Percentiles rank a stretch among this genome's conserved stretches.
phyloP scores from a whole-genome alignment of 2,797 vertebrate species.

The Anguilla megastoma region DNA sequence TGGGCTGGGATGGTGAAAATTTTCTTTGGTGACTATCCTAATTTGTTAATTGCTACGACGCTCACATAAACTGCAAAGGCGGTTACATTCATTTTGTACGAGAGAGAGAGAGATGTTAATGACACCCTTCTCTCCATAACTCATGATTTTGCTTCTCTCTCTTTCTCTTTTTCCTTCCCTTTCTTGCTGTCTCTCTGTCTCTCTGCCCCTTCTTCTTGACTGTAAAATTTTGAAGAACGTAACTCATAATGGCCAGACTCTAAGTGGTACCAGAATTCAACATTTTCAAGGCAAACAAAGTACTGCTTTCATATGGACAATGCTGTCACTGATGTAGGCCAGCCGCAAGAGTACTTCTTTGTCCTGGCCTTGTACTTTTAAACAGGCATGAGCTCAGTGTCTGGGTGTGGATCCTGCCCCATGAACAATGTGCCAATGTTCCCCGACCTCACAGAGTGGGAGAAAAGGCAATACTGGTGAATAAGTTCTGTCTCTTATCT shows the following conservation, averaged over 20 bases:
- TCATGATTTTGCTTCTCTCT: background rate
- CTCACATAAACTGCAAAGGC: conserved; percentile 58
- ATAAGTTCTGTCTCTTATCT: background rate
- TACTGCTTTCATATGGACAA: conserved; percentile 11
- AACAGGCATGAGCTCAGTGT: conserved; percentile 11
- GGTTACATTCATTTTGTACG: conserved; percentile 41
- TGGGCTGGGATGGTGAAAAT: conserved; percentile 40
- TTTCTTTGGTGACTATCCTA: conserved; percentile 51
- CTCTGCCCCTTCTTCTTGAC: background rate
- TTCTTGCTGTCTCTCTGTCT: background rate
- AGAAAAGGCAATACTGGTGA: background rate
- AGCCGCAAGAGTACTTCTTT: background rate
- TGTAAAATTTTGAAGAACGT: background rate
- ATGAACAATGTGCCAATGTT: conserved; percentile 23
- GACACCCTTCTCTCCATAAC: background rate
- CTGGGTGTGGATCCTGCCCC: background rate
- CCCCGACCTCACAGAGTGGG: background rate
- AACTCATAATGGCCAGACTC: conserved; percentile 15
- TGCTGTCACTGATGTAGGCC: conserved; percentile 13
- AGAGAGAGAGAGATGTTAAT: background rate
- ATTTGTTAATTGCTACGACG: conserved; percentile 54
- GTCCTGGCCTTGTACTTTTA: background rate
- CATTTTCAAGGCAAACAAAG: conserved; percentile 18
- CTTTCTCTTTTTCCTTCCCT: background rate
- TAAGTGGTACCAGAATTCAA: conserved; percentile 23